Conservation (phyloP, 2,888 invertebrate species). For the Lissonota sp. region DNA sequence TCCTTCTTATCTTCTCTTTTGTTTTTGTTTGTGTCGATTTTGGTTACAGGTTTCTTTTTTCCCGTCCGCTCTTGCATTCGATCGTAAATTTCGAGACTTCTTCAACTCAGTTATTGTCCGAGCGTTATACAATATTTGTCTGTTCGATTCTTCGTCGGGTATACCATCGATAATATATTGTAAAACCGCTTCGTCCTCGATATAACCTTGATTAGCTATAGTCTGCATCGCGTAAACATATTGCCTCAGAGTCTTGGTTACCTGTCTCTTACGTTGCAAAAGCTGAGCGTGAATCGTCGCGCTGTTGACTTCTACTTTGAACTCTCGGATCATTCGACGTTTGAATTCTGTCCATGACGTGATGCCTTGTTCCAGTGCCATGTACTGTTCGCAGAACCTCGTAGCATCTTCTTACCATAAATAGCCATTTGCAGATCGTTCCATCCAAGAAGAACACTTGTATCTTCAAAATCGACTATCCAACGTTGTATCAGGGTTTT, state of each 20-base stretch:
- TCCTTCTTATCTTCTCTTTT: neutral
- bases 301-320: constrained; percentile 55
- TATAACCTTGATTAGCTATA: constrained; percentile 58
- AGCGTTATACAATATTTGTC: constrained; percentile 53
- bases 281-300: constrained; percentile 56
- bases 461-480: constrained; percentile 65
- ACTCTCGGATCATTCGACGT: constrained; percentile 50
- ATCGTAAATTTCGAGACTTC: constrained; percentile 34
- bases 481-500: constrained; percentile 45
- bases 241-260: constrained; percentile 49
- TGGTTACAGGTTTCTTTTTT: neutral
- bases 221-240: constrained; percentile 62
- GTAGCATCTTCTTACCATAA: constrained; percentile 61
- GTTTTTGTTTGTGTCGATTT: neutral
- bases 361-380: constrained; percentile 46
- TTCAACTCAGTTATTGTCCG: constrained; percentile 39
- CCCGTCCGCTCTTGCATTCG: constrained; percentile 15
- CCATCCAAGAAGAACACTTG: constrained; percentile 57
- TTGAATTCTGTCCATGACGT: constrained; percentile 59
- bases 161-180: constrained; percentile 61
- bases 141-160: constrained; percentile 50
- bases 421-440: constrained; percentile 61
- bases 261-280: constrained; percentile 32
- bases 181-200: constrained; percentile 52
- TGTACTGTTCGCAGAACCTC: constrained; percentile 65